Base-by-base conservation (phyloP, 1,140 invertebrate genomes). In the Atta cephalotes region DNA sequence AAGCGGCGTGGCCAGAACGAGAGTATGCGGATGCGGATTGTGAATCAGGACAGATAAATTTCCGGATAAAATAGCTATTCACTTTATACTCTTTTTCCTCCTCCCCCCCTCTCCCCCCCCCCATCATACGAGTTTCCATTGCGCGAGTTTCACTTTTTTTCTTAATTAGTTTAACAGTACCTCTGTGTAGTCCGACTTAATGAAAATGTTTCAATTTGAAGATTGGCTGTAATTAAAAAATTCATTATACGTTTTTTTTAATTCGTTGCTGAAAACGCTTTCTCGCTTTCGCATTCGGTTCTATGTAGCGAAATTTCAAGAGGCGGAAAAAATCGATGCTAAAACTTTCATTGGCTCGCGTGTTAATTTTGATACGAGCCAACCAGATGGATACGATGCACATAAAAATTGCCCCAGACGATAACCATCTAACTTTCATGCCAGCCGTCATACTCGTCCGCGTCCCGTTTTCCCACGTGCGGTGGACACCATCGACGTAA, bases 391-490 rank as follows among this genome's bases (percentile, higher is more conserved):
- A 62, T 6, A 62, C 53, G 70, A 62, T 76, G 53, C 39, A 35
- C 70, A 45, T 76, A 84, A 84, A 84, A 84, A 63, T 84, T 25
- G 25, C 28, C 80, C 53, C 70, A 49, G 80, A 76, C 70, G 80
- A 74, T 84, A 84, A 62, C 49, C 58, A 84, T 84, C 80, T 65
- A 84, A 84, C 80, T 74, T 84, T 84, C 53, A 84, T 84, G 71
- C 31, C 56, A 56, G n/a, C 39, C 68, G 53, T 71, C 68, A 10
- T 51, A 21, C 18, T 18, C 18, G 65, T 62, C 25, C 65, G 16
- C 65, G 49, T 60, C 12, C 53, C 39, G 16, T 84, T 21, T 58
- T 3, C 31, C 21, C 35, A 21, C 35, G 16, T 60, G 31, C 21
- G 5, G 18, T 76, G 80, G 68, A 76, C 70, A 63, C 62, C 80